Conservation (phyloP, 2,797 vertebrate genomes). For the Spinus olivaceus region DNA sequence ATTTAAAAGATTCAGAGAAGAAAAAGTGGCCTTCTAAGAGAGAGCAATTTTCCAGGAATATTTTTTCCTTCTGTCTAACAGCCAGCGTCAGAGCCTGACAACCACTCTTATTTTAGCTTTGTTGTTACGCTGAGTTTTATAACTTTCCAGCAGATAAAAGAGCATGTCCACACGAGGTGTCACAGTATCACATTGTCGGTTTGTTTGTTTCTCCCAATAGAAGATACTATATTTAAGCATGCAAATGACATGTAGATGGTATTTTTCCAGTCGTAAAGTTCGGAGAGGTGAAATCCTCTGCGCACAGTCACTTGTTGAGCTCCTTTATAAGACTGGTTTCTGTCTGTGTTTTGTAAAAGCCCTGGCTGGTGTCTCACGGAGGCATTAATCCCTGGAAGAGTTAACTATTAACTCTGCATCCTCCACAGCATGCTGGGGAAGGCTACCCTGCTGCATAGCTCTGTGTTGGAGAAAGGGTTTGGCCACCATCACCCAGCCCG, state of each 20-base stretch:
- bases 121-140: slow-evolving; percentile 54
- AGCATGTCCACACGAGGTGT: slow-evolving; percentile 54
- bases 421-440: slow-evolving; percentile 7
- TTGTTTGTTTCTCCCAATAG: slow-evolving; percentile 71
- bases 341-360: slow-evolving; percentile 20
- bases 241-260: slow-evolving; percentile 76
- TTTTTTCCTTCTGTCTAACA: slow-evolving; percentile 47
- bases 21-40: neutral
- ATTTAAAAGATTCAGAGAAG: neutral
- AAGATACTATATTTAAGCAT: slow-evolving; percentile 78
- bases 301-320: slow-evolving; percentile 24
- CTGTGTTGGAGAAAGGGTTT: neutral
- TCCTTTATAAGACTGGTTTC: slow-evolving; percentile 53
- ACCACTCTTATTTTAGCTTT: slow-evolving; percentile 64
- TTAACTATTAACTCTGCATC: slow-evolving; percentile 62
- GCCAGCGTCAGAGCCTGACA: slow-evolving; percentile 48
- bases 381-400: neutral
- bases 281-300: slow-evolving; percentile 58
- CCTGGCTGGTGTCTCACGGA: neutral
- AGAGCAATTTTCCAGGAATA: slow-evolving; percentile 4
- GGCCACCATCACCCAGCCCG: neutral
- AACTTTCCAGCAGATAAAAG: slow-evolving; percentile 66
- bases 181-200: slow-evolving; percentile 60
- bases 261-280: slow-evolving; percentile 75
- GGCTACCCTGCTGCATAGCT: neutral